Conservation (phyloP, 2,797 vertebrate genomes). For the Dendrocincla tyrannina region DNA sequence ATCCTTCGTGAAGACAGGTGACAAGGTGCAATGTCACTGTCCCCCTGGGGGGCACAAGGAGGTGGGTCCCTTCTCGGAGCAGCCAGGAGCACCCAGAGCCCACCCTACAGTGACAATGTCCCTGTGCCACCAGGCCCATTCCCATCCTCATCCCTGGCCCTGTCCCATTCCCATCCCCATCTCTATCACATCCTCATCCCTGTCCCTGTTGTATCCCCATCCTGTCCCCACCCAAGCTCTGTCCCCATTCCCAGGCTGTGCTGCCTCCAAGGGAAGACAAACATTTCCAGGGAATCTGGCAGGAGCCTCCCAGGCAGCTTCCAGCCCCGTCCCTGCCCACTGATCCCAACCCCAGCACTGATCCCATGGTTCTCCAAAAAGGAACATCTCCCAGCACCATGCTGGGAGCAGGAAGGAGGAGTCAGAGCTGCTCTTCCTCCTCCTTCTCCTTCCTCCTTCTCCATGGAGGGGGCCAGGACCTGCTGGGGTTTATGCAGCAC, state of each 20-base stretch:
- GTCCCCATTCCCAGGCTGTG: background rate
- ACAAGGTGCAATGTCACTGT: background rate
- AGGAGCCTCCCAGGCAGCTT: background rate
- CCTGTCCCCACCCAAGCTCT: background rate
- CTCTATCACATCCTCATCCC: background rate
- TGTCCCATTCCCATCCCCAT: background rate
- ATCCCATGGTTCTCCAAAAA: background rate
- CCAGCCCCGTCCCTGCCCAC: background rate
- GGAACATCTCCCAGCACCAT: accelerated
- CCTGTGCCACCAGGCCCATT: background rate
- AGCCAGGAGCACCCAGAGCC: accelerated
- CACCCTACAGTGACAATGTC: too few relatives aligned
- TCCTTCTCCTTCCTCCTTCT: background rate
- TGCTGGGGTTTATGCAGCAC: background rate
- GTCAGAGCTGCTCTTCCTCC: background rate
- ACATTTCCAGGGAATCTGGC: background rate
- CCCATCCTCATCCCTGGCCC: background rate
- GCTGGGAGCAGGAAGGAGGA: background rate
- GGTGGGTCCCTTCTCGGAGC: background rate
- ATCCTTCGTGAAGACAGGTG: background rate
- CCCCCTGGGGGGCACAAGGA: background rate
- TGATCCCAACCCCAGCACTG: background rate
- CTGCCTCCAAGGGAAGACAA: background rate
- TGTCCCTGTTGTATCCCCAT: background rate
- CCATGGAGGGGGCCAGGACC: background rate